Evolutionary conservation across 2,888 invertebrate genomes (phyloP), one percentile per base, ranked within the genome.

Genomic region (Cheilosia grossa): DNA sequence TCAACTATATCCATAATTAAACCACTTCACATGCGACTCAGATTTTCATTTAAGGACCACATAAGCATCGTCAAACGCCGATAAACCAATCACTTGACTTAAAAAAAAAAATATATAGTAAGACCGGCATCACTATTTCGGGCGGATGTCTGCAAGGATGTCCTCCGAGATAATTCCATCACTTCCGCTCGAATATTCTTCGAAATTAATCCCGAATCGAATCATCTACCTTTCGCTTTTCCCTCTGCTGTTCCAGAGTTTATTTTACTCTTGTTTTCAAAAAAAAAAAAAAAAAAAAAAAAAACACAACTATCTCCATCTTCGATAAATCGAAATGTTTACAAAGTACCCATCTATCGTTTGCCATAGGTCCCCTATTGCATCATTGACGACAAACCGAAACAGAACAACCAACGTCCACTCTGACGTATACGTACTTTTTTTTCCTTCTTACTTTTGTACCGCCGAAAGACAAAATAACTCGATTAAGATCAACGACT

Each of bases 401-500:
- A 37, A 19, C 47, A 58, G 33, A 49, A 27, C 49, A 58, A 19
- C 37, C 47, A 49, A 56, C 40, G 27, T 59, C 44, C 69, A 63
- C 75, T 56, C 19, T 51, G 81, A 44, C 69, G 81, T 75, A 81
- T 59, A 53, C 75, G 69, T 75, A 27, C 47, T 47, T 4, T 67
- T 67, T 74, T 67, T 27, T 47, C 15, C 17, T 54, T 21, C 21
- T 33, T 54, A 19, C 27, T 33, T 44, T 54, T 54, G 17, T 40
- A 21, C 37, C 15, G 33, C 42, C 37, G 13, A 37, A 37, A 19
- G 54, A 54, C 59, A 64, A 44, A 81, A 42, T 75, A 81, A 85
- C 77, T 77, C 81, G 70, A 81, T 85, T 85, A 85, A 74, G 66
- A 59, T 59, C 70, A 69, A 58, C 58, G 64, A 75, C 70, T 83